A percentile compares a stretch with the other conserved stretches of the same genome.
Evolutionary conservation across 2,888 invertebrate species (phyloP).

Genomic region (Watsonalla cultraria): DNA sequence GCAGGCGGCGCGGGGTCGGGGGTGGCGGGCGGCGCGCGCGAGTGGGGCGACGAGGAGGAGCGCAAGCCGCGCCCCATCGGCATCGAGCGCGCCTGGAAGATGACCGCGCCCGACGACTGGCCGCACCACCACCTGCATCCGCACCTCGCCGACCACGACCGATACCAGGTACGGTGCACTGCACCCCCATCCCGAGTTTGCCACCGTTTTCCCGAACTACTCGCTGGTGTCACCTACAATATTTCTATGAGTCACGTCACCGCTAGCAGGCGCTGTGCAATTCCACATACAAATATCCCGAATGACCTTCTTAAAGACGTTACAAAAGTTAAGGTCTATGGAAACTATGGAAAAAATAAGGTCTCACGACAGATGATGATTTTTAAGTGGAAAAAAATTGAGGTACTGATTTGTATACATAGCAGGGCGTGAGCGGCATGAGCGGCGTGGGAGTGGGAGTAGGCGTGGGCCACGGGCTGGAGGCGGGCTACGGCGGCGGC

Average conservation of each 20-base stretch:
- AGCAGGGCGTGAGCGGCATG: conserved; percentile 15
- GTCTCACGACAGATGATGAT: no score
- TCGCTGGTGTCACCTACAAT: no score
- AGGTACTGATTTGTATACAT: not conserved
- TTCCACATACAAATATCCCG: no score
- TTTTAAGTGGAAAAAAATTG: not conserved
- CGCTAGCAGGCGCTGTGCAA: no score
- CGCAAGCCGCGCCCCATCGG: conserved; percentile 88
- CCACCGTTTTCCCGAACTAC: no score
- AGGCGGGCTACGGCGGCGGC: conserved; percentile 15
- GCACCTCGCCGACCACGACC: conserved; percentile 52
- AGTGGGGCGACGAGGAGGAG: conserved; percentile 67
- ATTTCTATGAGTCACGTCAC: no score
- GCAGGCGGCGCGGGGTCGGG: conserved; percentile 16
- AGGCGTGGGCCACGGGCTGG: conserved; percentile 21
- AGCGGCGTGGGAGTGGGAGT: conserved; percentile 10
- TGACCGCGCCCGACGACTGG: conserved; percentile 64
- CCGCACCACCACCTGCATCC: conserved; percentile 40
- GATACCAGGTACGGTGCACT: conserved; percentile 51
- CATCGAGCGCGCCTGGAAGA: conserved; percentile 88
- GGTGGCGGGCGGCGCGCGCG: conserved; percentile 20
- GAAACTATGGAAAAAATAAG: no score
- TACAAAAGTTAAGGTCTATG: no score
- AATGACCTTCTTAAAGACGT: no score
- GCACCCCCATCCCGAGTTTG: no score